phyloP scores from a whole-genome alignment of 2,113 vertebrate species.

The Hiodon tergisus region DNA sequence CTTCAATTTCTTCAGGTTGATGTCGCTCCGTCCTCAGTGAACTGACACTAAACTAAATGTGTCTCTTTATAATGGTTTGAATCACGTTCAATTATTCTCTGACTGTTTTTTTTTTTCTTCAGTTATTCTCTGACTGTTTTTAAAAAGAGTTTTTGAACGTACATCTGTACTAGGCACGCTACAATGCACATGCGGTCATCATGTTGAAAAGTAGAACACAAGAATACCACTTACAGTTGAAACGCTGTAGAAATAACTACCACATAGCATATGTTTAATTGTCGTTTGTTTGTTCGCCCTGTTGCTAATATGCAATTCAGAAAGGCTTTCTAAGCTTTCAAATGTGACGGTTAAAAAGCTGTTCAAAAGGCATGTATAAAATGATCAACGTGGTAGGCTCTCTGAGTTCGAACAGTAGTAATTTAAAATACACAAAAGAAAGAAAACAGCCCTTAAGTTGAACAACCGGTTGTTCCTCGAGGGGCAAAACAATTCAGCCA shows the following conservation, averaged over 20 bases:
- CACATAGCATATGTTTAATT: not conserved
- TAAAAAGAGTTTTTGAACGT: not conserved
- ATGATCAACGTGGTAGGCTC: not conserved
- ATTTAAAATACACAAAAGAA: not conserved
- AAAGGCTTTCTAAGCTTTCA: not conserved
- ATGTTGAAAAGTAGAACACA: not conserved
- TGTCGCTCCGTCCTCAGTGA: too few relatives aligned
- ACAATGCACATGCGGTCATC: not conserved
- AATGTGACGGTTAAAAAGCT: too few relatives aligned
- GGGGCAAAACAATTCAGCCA: not conserved
- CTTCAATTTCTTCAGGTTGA: too few relatives aligned
- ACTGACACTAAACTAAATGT: too few relatives aligned
- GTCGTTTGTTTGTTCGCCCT: not conserved
- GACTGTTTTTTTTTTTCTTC: too few relatives aligned
- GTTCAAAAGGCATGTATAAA: not conserved
- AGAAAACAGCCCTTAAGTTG: not conserved
- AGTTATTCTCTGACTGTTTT: too few relatives aligned
- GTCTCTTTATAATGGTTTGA: too few relatives aligned
- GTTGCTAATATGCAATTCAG: not conserved
- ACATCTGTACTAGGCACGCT: not conserved
- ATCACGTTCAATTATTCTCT: too few relatives aligned
- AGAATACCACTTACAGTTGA: constrained; percentile 6
- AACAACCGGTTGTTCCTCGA: not conserved
- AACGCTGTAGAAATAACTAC: not conserved
- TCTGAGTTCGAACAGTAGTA: not conserved